Conservation (phyloP, 2,113 vertebrate genomes). For the Zosterops borbonicus region DNA sequence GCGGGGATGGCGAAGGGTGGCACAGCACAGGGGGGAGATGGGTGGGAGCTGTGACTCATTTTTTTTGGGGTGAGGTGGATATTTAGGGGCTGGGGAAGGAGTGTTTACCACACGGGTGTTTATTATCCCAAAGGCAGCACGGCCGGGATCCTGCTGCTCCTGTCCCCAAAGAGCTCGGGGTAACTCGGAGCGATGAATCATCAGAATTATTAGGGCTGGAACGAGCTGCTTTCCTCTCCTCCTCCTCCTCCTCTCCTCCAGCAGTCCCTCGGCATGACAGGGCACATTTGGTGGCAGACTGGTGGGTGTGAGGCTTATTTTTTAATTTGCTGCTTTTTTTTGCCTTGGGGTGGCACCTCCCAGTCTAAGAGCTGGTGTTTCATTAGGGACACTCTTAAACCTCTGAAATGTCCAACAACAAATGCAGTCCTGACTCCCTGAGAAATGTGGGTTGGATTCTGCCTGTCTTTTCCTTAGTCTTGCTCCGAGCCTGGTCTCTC, state of each 20-base stretch:
- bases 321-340: neutral
- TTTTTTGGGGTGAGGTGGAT: slow-evolving; percentile 34
- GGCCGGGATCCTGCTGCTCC: slow-evolving; percentile 11
- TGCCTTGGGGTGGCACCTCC: neutral
- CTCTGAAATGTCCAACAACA: neutral
- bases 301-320: neutral
- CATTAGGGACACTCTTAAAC: neutral
- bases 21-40: neutral
- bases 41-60: slow-evolving; percentile 73
- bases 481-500: neutral
- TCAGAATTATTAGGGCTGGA: slow-evolving; percentile 58
- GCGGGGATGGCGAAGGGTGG: neutral
- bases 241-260: slow-evolving; percentile 22
- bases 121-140: slow-evolving; percentile 66
- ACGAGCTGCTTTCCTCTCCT: slow-evolving; percentile 14
- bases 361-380: neutral
- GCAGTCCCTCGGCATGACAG: slow-evolving; percentile 17
- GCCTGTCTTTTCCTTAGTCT: neutral
- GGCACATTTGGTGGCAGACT: slow-evolving; percentile 36
- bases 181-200: slow-evolving; percentile 66
- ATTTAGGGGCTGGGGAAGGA: slow-evolving; percentile 46
- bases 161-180: slow-evolving; percentile 42
- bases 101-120: slow-evolving; percentile 67
- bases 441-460: neutral
- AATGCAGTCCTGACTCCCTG: neutral